Evolutionary conservation across 2,797 vertebrate genomes (phyloP).

Genomic region (Melanotaenia maccullochi): DNA sequence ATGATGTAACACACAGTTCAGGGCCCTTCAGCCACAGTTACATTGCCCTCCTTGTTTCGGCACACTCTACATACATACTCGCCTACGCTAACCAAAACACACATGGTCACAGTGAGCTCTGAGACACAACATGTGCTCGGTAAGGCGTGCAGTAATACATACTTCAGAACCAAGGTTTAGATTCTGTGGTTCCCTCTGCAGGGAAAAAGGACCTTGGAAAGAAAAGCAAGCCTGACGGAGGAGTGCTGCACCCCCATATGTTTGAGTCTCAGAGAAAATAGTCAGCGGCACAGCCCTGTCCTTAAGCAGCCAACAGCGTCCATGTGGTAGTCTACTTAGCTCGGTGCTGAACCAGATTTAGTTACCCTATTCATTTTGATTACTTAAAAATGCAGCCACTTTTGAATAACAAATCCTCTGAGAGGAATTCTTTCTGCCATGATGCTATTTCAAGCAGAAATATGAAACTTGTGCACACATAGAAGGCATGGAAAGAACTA

Average conservation of each 20-base stretch:
- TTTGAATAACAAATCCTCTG: constrained; percentile 48
- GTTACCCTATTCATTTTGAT: constrained; percentile 54
- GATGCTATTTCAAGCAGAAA: constrained; percentile 47
- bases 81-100: constrained; percentile 73
- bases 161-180: constrained; percentile 65
- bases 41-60: constrained; percentile 82
- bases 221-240: constrained; percentile 67
- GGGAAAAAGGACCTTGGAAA: constrained; percentile 71
- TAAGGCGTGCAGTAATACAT: constrained; percentile 68
- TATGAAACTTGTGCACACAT: constrained; percentile 29
- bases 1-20: constrained; percentile 80
- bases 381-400: constrained; percentile 41
- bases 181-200: constrained; percentile 66
- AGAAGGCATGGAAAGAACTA: neutral
- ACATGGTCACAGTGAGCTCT: constrained; percentile 67
- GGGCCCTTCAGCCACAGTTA: constrained; percentile 69
- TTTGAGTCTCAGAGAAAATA: constrained; percentile 67
- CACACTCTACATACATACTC: constrained; percentile 37
- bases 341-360: constrained; percentile 50
- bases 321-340: constrained; percentile 61
- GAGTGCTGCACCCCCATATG: constrained; percentile 57
- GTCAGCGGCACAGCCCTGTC: constrained; percentile 62
- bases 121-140: constrained; percentile 77
- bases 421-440: constrained; percentile 18
- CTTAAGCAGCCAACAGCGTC: constrained; percentile 41